Base-by-base conservation (phyloP, 53 echinoderm and acorn worm genomes). In the Stichopus horrens region DNA sequence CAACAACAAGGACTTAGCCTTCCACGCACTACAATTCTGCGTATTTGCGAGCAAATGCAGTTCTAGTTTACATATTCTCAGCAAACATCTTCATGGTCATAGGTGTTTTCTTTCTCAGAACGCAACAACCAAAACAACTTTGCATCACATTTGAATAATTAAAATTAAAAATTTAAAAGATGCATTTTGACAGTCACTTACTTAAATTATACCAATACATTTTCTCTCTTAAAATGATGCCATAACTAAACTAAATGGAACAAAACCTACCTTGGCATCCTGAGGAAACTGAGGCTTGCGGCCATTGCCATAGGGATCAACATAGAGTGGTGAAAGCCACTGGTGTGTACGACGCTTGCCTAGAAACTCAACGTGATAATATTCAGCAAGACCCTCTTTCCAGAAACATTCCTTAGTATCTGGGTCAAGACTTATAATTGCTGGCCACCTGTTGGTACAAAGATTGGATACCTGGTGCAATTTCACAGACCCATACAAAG, bases 311-410 rank as follows among this genome's bases (percentile, higher is more conserved):
- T 93, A 93, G 78, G 89, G 77, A 51, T 93, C 91, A 58, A 93
- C 66, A 74, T 58, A 86, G 18, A 77, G 58, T 19, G 83, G 73
- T 20, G 57, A 85, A 37, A 93, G 76, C 93, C 93, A 93, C 75
- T 55, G 83, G 74, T 93, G 93, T 22, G 89, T 79, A 81, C 87
- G 93, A 10, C 75, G 87, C 56, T 89, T 91, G 8, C 93, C 93
- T 9, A 93, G 87, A 53, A 91, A 93, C 76, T 93, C 93, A 10
- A 93, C 93, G 55, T 93, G 93, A 76, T 93, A 93, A 58, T 74
- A 74, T 5, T 79, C 74, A 52, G 89, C 67, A 9, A 86, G 75
- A 14, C 91, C 91, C 14, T 91, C 91, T 18, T 89, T 79, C 74
- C 83, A 79, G 59, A 82, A 59, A 8, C 6, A 63, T 2, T 86